These are phyloP conservation scores for Tadarida brasiliensis DNA, from an alignment of 2,797 vertebrate species.

Conservation along the genomic window DNA sequence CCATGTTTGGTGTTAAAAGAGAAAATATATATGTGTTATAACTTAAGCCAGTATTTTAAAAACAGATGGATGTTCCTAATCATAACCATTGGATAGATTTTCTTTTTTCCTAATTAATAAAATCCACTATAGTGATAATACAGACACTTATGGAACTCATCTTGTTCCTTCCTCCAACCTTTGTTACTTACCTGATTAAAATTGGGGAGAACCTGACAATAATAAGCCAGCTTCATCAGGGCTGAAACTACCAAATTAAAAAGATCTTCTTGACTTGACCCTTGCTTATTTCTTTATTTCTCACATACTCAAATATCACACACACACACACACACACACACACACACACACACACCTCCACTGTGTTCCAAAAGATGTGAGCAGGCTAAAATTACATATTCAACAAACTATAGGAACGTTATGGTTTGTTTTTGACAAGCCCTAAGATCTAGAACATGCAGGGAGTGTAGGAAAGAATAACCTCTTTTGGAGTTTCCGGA, in stretches of 20 bases:
- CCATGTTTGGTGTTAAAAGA: neutral
- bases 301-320: neutral
- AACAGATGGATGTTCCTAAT: neutral
- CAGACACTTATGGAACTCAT: neutral
- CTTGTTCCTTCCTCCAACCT: neutral
- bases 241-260: neutral
- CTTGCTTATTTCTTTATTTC: neutral
- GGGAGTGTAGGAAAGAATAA: neutral
- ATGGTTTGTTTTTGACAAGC: fast-evolving
- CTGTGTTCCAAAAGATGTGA: neutral
- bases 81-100: neutral
- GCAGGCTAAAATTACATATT: neutral
- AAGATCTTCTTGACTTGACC: neutral
- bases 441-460: neutral
- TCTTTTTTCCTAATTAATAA: neutral
- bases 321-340: neutral
- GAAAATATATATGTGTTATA: neutral
- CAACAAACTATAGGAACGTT: neutral
- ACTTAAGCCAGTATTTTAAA: neutral
- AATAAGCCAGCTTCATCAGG: neutral
- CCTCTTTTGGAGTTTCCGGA: neutral
- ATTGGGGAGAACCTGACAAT: neutral
- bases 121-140: neutral
- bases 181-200: neutral
- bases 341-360: neutral